phyloP scores from a whole-genome alignment of 1,140 invertebrate species.

The Euborellia annulipes region DNA sequence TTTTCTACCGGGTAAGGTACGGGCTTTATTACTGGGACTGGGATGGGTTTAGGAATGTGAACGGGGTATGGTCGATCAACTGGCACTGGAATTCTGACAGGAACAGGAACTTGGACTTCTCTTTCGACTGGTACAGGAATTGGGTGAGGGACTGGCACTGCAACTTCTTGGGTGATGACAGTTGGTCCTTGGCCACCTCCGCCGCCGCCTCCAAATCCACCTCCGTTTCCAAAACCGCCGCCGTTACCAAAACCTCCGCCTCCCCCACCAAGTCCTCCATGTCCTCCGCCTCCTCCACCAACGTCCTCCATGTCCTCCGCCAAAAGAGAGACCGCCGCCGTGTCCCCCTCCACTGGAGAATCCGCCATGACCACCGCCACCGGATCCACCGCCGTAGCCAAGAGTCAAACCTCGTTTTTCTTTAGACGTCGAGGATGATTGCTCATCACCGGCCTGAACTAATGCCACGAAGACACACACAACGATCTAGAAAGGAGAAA shows the following conservation, averaged over 20 bases:
- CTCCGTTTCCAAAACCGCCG: slow-evolving; percentile 1
- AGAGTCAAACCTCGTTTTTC: slow-evolving; percentile 2
- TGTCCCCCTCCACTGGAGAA: not conserved
- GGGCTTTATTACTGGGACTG: slow-evolving; percentile 7
- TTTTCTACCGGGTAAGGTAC: slow-evolving; percentile 13
- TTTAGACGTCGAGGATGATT: not conserved
- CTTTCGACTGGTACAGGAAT: slow-evolving; percentile 2
- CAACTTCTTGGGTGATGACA: slow-evolving; percentile 31
- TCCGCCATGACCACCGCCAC: not conserved
- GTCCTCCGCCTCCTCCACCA: not conserved
- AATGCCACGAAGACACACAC: not conserved
- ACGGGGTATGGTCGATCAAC: slow-evolving; percentile 12
- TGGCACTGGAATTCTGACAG: slow-evolving; percentile 19
- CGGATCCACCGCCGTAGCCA: slow-evolving; percentile 2
- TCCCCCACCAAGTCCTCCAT: not conserved
- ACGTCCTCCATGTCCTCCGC: not conserved
- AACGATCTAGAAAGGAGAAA: no score
- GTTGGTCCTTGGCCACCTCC: slow-evolving; percentile 22
- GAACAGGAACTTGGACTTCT: slow-evolving; percentile 7
- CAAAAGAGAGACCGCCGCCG: not conserved
- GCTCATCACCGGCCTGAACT: not conserved
- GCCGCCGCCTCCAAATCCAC: slow-evolving; percentile 10
- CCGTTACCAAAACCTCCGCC: slow-evolving; percentile 1
- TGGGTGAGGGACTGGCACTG: slow-evolving; percentile 11
- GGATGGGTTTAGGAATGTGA: slow-evolving; percentile 8